These are phyloP conservation scores for Hirtodrosophila trivittata DNA, from an alignment of 2,888 invertebrate genomes.

Conservation along the genomic window DNA sequence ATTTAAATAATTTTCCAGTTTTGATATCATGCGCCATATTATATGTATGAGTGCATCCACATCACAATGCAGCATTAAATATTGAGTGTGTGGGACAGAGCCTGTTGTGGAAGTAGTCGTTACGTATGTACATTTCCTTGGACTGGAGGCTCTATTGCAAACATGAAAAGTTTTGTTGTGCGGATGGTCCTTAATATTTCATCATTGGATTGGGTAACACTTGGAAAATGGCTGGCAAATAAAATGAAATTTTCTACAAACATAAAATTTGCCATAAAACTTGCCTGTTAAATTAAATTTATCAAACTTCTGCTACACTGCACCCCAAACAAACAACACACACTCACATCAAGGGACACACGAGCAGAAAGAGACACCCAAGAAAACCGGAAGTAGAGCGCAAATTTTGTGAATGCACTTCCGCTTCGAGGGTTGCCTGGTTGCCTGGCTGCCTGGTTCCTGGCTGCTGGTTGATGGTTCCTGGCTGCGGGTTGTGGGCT, in stretches of 20 bases:
- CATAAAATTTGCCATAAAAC: constrained; percentile 42
- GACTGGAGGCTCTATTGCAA: too few relatives aligned
- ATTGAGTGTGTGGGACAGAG: too few relatives aligned
- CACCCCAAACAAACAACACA: constrained; percentile 39
- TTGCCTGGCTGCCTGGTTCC: constrained; percentile 23
- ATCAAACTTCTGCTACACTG: constrained; percentile 69
- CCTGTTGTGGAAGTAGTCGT: too few relatives aligned
- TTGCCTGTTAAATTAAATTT: constrained; percentile 59
- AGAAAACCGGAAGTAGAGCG: constrained; percentile 71
- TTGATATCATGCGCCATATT: too few relatives aligned
- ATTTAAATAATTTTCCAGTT: too few relatives aligned
- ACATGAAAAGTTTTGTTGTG: background rate
- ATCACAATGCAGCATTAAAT: too few relatives aligned
- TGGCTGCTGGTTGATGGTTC: constrained; percentile 30
- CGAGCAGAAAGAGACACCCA: constrained; percentile 47
- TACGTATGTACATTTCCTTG: too few relatives aligned
- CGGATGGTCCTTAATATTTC: constrained; percentile 24
- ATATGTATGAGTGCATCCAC: too few relatives aligned
- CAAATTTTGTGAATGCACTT: constrained; percentile 74
- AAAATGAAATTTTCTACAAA: constrained; percentile 1
- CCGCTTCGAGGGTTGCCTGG: constrained; percentile 50
- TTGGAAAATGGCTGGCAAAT: constrained; percentile 1
- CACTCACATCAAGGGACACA: background rate
- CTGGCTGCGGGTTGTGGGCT: constrained; percentile 28
- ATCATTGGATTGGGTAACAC: constrained; percentile 36